Evolutionary conservation across 2,797 vertebrate genomes (phyloP), one percentile per base, ranked within the genome.

Genomic region (Pogoniulus pusillus): DNA sequence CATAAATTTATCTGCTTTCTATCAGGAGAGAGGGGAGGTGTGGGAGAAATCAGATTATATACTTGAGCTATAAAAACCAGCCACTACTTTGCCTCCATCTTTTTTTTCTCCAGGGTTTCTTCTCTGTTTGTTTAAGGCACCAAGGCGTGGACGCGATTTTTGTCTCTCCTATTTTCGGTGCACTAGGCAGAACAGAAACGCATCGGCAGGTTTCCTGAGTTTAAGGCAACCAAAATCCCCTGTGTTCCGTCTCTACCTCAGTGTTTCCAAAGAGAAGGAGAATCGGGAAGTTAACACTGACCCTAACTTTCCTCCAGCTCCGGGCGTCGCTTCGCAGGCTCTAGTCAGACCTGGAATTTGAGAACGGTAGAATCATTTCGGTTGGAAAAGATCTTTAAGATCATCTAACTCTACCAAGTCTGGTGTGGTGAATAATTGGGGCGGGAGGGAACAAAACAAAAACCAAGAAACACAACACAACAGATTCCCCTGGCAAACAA

Each of bases 1-100:
- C 97, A 96, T 97, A 98, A 97, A 98, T 97, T 96, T 97, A 97
- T 97, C 97, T 98, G 96, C 93, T 97, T 97, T 97, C 96, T 97
- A 96, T 97, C 96, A 96, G 94, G 92, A 90, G 71, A 89, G 79
- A 66, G 77, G 26, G 49, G 49, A 87, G 75, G 71, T 73, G 26
- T 23, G 49, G 79, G 93, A 87, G 94, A 96, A 94, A 96, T 89
- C 90, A 80, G 93, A 95, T 97, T 96, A 96, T 96, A 92, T 92
- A 95, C 91, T 96, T 58, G 92, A 76, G 85, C 96, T 94, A 93
- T 96, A 96, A 97, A 97, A 96, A 95, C 15, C 77, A 93, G 93
- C 78, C 95, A 93, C 93, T 93, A 57, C 83, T 93, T 96, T 95
- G 93, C 94, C 93, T 95, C 94, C 95, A 91, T 96, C 96, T 93